phyloP scores from a whole-genome alignment of 2,113 vertebrate genomes.

The Gorsachius goisagi region DNA sequence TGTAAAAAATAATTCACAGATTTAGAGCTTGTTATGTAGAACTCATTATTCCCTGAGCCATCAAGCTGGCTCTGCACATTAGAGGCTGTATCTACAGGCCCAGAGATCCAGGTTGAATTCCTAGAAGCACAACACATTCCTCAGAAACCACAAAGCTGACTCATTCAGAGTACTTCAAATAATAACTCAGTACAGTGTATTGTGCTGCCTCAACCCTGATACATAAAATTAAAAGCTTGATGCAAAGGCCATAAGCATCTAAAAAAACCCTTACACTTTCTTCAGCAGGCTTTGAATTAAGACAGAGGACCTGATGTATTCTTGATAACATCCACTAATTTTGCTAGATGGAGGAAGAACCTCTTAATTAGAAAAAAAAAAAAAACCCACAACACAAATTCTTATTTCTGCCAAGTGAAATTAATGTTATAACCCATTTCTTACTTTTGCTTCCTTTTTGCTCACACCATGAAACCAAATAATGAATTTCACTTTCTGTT shows the following conservation, averaged over 20 bases:
- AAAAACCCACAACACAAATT: background rate
- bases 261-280: background rate
- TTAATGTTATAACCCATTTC: background rate
- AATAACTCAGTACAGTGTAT: background rate
- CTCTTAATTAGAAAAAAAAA: background rate
- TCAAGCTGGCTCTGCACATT: background rate
- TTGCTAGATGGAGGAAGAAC: background rate
- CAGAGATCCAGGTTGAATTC: background rate
- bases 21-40: background rate
- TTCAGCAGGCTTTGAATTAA: background rate
- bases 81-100: background rate
- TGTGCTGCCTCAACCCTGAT: background rate
- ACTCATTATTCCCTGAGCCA: background rate
- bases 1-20: background rate
- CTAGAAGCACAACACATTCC: constrained; percentile 4
- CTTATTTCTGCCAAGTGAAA: background rate
- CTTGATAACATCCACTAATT: background rate
- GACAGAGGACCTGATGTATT: background rate
- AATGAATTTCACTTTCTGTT: background rate
- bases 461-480: background rate
- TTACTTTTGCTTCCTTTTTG: background rate
- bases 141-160: constrained; percentile 32
- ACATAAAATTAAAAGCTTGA: background rate
- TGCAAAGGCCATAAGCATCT: background rate
- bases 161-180: background rate